Base-by-base conservation (phyloP, 2,113 vertebrate species). In the Urocynchramus pylzowi region DNA sequence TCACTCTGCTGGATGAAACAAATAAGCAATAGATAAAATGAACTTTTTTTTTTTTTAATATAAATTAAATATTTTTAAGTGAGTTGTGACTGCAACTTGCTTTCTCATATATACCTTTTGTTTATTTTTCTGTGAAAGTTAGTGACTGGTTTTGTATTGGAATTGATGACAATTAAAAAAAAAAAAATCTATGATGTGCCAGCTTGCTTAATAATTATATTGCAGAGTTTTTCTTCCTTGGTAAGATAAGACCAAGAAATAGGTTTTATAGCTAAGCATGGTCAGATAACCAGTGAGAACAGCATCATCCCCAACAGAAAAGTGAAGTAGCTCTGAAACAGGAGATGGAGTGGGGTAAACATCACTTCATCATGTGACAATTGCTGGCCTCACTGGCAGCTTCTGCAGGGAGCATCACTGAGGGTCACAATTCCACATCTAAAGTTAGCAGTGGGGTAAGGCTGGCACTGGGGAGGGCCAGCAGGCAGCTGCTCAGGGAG, bases 381-480 rank as follows among this genome's bases (percentile, higher is more conserved):
- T 33, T 37, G 52, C 76, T 88, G 71, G 93, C 81, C 94, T 95
- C 27, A 1, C 10, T 41, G 89, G 78, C 93, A 85, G 83, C 45
- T 63, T 77, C 89, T 96, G 89, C 93, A 49, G 86, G 77, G 82
- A 70, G 24, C 76, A 41, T 79, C 87, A 24, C 17, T 42, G 75
- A 91, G 95, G 91, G 94, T 96, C 93, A 77, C 56, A 53, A 42
- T 77, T 87, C 83, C 60, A 35, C 47, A 42, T 85, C 97, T 98
- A 96, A 98, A 98, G 85, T 98, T 97, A 98, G 96, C 89, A 96
- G 47, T 47, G 22, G 67, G 89, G 28, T 96, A 75, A 79, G 78
- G 85, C 84, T 73, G 71, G 73, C 53, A 44, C 88, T 68, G 77
- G 77, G 12, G 44, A 81, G 85, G 96, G 93, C 97, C 96, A 97